Percentiles rank a stretch among this genome's conserved stretches.
Conservation (phyloP, 2,797 vertebrate species). For the Urocyon cinereoargenteus region DNA sequence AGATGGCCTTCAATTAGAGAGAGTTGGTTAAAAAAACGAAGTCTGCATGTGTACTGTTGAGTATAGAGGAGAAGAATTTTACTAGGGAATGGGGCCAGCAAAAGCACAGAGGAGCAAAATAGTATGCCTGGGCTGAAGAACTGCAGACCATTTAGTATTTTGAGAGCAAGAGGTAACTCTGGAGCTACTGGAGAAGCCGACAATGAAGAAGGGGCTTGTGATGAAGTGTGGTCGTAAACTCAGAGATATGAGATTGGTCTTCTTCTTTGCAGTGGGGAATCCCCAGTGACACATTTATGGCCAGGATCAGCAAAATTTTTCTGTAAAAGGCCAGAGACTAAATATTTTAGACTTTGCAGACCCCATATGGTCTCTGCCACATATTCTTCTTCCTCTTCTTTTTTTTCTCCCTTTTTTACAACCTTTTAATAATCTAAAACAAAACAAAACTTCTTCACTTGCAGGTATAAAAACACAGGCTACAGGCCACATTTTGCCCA, state of each 20-base stretch:
- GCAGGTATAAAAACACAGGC: not conserved
- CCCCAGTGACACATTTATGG: not conserved
- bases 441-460: not conserved
- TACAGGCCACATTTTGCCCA: not conserved
- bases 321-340: not conserved
- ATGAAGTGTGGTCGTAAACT: not conserved
- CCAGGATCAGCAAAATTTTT: not conserved
- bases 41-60: not conserved
- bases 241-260: not conserved
- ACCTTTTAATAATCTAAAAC: not conserved
- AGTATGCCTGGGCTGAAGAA: not conserved
- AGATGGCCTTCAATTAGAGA: not conserved
- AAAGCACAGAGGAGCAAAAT: not conserved
- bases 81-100: not conserved
- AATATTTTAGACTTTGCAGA: not conserved
- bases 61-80: not conserved
- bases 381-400: not conserved
- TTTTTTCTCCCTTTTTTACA: not conserved
- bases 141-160: not conserved
- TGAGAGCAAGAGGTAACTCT: not conserved
- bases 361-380: not conserved
- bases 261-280: not conserved
- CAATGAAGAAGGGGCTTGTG: not conserved
- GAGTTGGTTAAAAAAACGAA: not conserved
- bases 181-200: not conserved